Conservation (phyloP, 2,797 vertebrate species). For the Ceryle rudis region DNA sequence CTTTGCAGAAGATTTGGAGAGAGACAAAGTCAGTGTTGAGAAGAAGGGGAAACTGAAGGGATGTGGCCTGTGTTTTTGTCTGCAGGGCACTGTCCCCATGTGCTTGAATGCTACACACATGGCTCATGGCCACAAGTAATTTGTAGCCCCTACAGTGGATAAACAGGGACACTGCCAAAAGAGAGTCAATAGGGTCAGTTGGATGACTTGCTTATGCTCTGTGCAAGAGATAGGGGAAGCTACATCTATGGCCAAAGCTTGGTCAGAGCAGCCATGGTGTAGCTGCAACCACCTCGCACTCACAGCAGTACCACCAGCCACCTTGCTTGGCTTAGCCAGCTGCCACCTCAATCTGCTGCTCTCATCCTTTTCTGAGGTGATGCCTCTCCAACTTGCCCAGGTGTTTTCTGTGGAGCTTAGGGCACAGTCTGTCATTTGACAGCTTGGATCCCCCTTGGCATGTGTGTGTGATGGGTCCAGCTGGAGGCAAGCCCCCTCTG, state of each 20-base stretch:
- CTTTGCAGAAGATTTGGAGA: not conserved
- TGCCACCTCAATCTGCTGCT: not conserved
- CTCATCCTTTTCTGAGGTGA: not conserved
- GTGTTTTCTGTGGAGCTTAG: not conserved
- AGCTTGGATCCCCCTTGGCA: not conserved
- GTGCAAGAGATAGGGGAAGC: not conserved
- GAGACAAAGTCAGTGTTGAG: not conserved
- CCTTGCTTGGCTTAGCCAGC: not conserved
- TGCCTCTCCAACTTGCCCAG: not conserved
- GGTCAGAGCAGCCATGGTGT: not conserved
- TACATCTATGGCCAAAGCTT: not conserved
- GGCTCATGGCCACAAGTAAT: not conserved
- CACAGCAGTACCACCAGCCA: not conserved
- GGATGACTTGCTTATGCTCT: not conserved
- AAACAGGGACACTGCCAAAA: not conserved
- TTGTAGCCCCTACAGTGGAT: not conserved
- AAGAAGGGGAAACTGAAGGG: not conserved
- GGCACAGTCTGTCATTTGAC: not conserved
- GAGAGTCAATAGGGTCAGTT: not conserved
- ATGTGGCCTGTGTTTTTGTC: not conserved
- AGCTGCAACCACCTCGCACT: not conserved
- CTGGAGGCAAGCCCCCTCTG: not conserved
- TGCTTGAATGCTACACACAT: not conserved
- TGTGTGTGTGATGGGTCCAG: not conserved
- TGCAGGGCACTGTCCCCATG: not conserved